A percentile compares a stretch with the other conserved stretches of the same genome.
Evolutionary conservation across 2,113 vertebrate species (phyloP).

Genomic region (Mohoua ochrocephala): DNA sequence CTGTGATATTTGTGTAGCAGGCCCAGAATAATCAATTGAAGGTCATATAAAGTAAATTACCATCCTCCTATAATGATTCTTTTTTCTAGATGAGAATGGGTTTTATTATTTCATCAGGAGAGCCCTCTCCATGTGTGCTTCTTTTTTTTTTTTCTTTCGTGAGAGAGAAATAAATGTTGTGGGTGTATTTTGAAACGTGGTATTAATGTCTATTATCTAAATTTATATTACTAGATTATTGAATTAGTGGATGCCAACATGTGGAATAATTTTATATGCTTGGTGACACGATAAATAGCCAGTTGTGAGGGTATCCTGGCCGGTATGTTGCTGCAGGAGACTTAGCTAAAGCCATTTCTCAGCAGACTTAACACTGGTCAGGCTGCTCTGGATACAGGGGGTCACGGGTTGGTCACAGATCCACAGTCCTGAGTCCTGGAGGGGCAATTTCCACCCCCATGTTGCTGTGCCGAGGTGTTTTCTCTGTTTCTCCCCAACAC

Average conservation of each 20-base stretch:
- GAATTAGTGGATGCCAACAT: conserved; percentile 64
- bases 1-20: conserved; percentile 90
- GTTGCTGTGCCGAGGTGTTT: not conserved
- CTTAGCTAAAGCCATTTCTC: conserved; percentile 60
- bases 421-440: not conserved
- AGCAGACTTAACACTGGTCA: not conserved
- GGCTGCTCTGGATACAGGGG: not conserved
- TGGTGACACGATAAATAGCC: conserved; percentile 61
- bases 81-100: conserved; percentile 83
- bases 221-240: conserved; percentile 71
- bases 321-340: not conserved
- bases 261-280: conserved; percentile 65
- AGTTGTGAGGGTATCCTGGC: not conserved
- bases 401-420: not conserved
- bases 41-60: conserved; percentile 92
- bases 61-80: conserved; percentile 86
- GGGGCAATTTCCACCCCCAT: not conserved
- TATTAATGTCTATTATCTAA: conserved; percentile 69
- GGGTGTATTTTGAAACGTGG: conserved; percentile 51
- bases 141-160: not conserved
- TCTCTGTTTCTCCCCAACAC: not conserved
- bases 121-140: conserved; percentile 47
- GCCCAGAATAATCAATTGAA: conserved; percentile 87
- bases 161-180: conserved; percentile 63
- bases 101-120: conserved; percentile 85